Evolutionary conservation across 2,888 invertebrate genomes (phyloP).

Genomic region (Eulithis testata): DNA sequence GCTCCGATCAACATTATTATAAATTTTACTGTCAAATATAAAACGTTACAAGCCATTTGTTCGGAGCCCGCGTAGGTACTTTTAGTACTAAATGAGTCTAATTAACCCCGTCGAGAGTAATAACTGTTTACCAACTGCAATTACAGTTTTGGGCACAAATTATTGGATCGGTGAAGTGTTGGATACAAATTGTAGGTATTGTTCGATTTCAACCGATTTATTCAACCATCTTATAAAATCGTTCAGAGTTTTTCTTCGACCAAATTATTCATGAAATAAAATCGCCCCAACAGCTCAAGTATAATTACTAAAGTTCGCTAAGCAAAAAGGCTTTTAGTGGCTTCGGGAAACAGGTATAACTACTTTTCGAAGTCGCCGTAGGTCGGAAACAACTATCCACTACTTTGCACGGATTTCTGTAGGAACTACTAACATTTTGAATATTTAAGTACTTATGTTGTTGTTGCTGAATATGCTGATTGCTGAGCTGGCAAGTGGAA

Average conservation of each 20-base stretch:
- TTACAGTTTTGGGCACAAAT: slow-evolving; percentile 50
- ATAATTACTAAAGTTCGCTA: slow-evolving; percentile 52
- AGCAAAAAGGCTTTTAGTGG: slow-evolving; percentile 47
- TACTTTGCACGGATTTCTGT: slow-evolving; percentile 32
- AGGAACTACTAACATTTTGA: slow-evolving; percentile 29
- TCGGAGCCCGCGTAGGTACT: slow-evolving; percentile 38
- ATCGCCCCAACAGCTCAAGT: slow-evolving; percentile 42
- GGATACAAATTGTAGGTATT: slow-evolving; percentile 39
- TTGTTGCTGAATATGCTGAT: slow-evolving; percentile 25
- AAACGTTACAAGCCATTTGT: slow-evolving; percentile 42
- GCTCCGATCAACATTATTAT: slow-evolving; percentile 14
- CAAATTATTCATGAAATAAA: slow-evolving; percentile 41
- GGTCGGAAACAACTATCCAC: slow-evolving; percentile 33
- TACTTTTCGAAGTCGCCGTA: slow-evolving; percentile 36
- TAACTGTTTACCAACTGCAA: slow-evolving; percentile 60
- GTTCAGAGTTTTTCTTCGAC: slow-evolving; percentile 22
- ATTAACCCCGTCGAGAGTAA: slow-evolving; percentile 58
- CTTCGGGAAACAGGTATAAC: slow-evolving; percentile 41
- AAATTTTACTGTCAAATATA: slow-evolving; percentile 24
- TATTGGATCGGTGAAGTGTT: slow-evolving; percentile 49
- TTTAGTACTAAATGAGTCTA: slow-evolving; percentile 58
- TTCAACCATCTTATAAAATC: slow-evolving; percentile 5
- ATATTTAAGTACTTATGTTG: slow-evolving; percentile 23
- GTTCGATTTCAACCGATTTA: slow-evolving; percentile 23
- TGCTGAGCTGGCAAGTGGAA: slow-evolving; percentile 19